Evolutionary conservation across 2,888 invertebrate species (phyloP), one percentile per base, ranked within the genome.

Genomic region (Brachynemurus nebulosus): DNA sequence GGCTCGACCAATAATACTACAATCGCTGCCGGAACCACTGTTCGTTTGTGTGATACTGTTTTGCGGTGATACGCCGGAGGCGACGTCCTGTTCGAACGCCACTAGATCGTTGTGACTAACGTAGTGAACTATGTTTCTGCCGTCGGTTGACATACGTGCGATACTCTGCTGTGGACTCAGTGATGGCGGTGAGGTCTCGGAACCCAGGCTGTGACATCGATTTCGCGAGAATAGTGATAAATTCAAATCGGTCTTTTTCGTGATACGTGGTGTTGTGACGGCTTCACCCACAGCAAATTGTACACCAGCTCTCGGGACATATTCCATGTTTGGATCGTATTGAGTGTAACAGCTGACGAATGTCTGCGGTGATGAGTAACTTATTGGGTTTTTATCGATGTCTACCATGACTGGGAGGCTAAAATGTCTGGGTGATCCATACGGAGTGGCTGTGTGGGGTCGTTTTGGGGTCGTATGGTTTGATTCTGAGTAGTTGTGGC

Each of bases 31-130:
- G 4, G 72, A 70, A 4, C 69, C 67, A 39, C 67, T 68, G 21
- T 55, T 57, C 11, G 62, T 51, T 48, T 70, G 68, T 16, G 65
- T 68, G 51, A 69, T 66, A 55, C 70, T 67, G 50, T 65, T 62
- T 36, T 65, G 62, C 9, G 67, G 65, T 1, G 66, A 66, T 48
- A 59, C 59, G 23, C 60, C 61, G 1, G 60, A 57, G 14, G 14
- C 30, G 6, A 39, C 23, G 9, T 71, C 70, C 45, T 64, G 64
- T 36, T 80, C 80, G 45, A 79, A 61, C 1, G 79, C 80, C 50
- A 74, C 74, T 38, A 79, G 63, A 52, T 83, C 83, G 9, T 78
- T 80, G 60, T 81, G 81, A 59, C 82, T 83, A 51, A 80, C 78
- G 56, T 80, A 82, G 51, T 79, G 77, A 55, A 80, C 76, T 53